Base-by-base conservation (phyloP, 2,797 vertebrate genomes). In the Pipistrellus pipistrellus region DNA sequence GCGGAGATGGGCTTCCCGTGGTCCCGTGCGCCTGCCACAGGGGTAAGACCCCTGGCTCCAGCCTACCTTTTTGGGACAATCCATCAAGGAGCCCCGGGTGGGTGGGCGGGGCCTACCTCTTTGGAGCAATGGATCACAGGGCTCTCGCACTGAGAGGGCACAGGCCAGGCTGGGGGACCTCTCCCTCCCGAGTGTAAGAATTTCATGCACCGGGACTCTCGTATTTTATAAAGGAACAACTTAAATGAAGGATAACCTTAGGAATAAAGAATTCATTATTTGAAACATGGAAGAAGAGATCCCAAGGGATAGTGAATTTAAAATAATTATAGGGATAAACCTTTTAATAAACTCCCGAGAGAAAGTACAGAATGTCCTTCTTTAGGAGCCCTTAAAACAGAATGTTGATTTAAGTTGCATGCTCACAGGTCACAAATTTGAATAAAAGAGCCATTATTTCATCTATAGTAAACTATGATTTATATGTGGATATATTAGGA, bases 221-320 rank as follows among this genome's bases (percentile, higher is more conserved):
- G 53, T 20, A 69, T 73, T 90, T 95, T 86, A 17, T 59, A 75
- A 78, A 53, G 18, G 11, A 86, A 86, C 51, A 84, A 64, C 80
- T 88, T 80, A 84, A 85, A 69, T 51, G 32, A 96, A 88, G 7
- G 35, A 46, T 62, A 83, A 73, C n/a, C 4, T 21, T 72, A 82
- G 53, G 23, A 83, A 8, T 8, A 80, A n/a, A 84, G 10, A 86
- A 44, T n/a, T 30, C 8, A 75, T 66, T 72, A 71, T 35, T 89
- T 82, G 32, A 81, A 75, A 85, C 0, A 4, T 84, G 12, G 71
- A 92, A 88, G 27, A 72, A 93, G 17, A 41, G 7, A 87, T 75
- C 11, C 41, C n/a, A 84, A 80, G 4, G 13, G 46, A 72, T 4
- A 73, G 23, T 76, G 15, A 85, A 72, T 91, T 95, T 81, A 77